These are phyloP conservation scores for Formicarius rufipectus DNA, from an alignment of 2,113 vertebrate species.

Conservation along the genomic window DNA sequence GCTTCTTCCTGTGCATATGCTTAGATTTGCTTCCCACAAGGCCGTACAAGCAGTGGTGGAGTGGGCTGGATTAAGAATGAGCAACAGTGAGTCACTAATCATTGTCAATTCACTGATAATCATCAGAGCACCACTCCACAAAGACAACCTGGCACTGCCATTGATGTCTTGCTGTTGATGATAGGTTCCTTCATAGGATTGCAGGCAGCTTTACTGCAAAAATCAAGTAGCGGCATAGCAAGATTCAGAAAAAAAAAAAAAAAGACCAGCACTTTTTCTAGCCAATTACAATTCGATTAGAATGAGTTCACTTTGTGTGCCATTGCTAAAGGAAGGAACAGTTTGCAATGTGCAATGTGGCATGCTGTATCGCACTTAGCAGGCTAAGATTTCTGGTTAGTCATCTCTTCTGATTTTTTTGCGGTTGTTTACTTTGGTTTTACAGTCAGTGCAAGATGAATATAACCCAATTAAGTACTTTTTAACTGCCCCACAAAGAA, in stretches of 20 bases:
- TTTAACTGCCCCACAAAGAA: neutral
- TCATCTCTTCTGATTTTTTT: neutral
- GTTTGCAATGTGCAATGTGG: neutral
- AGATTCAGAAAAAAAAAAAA: neutral
- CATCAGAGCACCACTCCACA: constrained; percentile 14
- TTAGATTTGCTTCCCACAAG: constrained; percentile 54
- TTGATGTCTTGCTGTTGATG: constrained; percentile 7
- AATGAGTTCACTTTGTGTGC: neutral
- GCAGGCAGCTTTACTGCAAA: neutral
- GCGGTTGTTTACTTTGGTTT: neutral
- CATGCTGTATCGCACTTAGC: neutral
- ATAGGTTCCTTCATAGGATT: neutral
- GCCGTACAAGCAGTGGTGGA: constrained; percentile 39
- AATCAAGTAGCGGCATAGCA: constrained; percentile 1
- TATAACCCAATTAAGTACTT: neutral
- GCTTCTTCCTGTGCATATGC: constrained; percentile 45
- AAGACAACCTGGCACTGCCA: constrained; percentile 13
- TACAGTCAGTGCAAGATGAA: neutral
- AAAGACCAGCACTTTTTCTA: neutral
- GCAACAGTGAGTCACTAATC: constrained; percentile 64
- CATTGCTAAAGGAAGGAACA: constrained; percentile 22
- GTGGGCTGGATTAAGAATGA: constrained; percentile 64
- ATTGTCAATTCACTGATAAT: constrained; percentile 60
- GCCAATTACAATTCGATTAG: neutral
- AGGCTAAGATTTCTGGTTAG: neutral